Base-by-base conservation (phyloP, 2,888 invertebrate genomes). In the Lasioglossum leucozonium region DNA sequence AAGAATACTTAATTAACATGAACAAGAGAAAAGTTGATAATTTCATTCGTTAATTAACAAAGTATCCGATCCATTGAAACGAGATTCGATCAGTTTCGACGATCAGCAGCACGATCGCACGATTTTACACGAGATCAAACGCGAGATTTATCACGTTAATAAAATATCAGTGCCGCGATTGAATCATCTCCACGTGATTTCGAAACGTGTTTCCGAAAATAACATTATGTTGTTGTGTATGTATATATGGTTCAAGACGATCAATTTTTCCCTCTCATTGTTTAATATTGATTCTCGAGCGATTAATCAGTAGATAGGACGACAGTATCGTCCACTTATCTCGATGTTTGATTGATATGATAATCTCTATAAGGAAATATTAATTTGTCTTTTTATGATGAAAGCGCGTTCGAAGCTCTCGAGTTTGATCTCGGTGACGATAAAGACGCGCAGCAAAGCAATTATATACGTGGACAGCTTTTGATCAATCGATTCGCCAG, bases 381-480 rank as follows among this genome's bases (percentile, higher is more conserved):
- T 84, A 73, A 83, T 82, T 62, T 65, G 16, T n/a, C 34, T 51
- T 18, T n/a, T 42, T 71, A n/a, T n/a, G 13, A 65, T 34, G 37
- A 34, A 37, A 37, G 72, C 37, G 37, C 51, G n/a, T n/a, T 44
- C 44, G 16, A 18, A 55, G 26, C 55, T 71, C 37, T n/a, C 51
- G 72, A 72, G 42, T 44, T 72, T 62, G n/a, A 62, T 78, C n/a
- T n/a, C 16, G 10, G 26, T 13, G 8, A 40, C 34, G 76, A 81
- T 81, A 69, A 72, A 47, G 37, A 18, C 55, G 42, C 0, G 65
- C 11, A 72, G 18, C 13, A 80, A 26, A 37, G 34, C 26, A 75
- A 51, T 30, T 34, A 47, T 34, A 47, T 47, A 34, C 44, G 18
- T 40, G 13, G 16, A 34, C 30, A 16, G 16, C 34, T 51, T 51